A percentile compares a stretch with the other conserved stretches of the same genome.
phyloP scores from a whole-genome alignment of 2,797 vertebrate genomes.

The Neosilurus mollespiculum region DNA sequence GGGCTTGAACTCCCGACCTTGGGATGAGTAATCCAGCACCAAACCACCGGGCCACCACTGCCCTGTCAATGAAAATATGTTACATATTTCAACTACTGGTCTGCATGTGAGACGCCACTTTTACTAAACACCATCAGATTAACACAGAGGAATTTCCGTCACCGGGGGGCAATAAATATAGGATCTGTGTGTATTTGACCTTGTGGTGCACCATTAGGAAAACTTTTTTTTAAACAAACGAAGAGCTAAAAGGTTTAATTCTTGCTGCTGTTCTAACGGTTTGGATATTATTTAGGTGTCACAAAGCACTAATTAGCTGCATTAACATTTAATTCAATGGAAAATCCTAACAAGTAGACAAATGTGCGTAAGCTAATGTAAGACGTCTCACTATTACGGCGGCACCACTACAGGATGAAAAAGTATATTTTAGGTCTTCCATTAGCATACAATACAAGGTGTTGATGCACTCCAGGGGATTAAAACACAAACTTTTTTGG shows the following conservation, averaged over 20 bases:
- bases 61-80: too few relatives aligned
- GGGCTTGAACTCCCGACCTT: too few relatives aligned
- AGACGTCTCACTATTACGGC: background rate
- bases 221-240: too few relatives aligned
- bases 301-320: too few relatives aligned
- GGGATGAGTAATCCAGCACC: too few relatives aligned
- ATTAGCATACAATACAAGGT: constrained; percentile 19
- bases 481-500: background rate
- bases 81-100: too few relatives aligned
- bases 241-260: background rate
- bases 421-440: background rate
- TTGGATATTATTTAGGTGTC: background rate
- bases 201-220: too few relatives aligned
- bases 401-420: background rate
- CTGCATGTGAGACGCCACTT: background rate
- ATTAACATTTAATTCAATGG: too few relatives aligned
- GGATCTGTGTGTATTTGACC: background rate
- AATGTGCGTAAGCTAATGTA: too few relatives aligned
- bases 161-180: background rate
- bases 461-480: background rate
- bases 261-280: background rate
- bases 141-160: background rate
- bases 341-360: too few relatives aligned
- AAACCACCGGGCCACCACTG: too few relatives aligned
- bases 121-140: background rate